phyloP scores from a whole-genome alignment of 2,888 invertebrate genomes.

The Catocala fraxini region DNA sequence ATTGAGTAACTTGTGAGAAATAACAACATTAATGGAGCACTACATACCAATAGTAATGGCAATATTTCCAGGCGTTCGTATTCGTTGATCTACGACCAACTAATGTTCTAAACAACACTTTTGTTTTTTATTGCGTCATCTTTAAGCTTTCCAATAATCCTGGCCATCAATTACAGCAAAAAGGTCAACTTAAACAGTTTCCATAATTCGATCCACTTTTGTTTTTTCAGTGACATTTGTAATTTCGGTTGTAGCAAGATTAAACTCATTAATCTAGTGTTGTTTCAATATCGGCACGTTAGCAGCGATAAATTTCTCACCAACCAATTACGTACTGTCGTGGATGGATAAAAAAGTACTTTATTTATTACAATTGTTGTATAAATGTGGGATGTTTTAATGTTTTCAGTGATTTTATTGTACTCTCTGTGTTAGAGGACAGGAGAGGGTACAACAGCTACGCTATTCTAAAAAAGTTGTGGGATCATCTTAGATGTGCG shows the following conservation, averaged over 20 bases:
- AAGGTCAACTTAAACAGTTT: conserved; percentile 27
- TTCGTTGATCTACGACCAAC: background rate
- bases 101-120: background rate
- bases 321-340: conserved; percentile 62
- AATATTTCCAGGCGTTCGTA: no score
- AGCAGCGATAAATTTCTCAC: conserved; percentile 66
- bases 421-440: background rate
- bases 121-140: background rate
- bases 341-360: conserved; percentile 55
- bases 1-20: no score
- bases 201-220: conserved; percentile 39
- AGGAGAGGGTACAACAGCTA: no score
- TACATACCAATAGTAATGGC: no score
- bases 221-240: conserved; percentile 34
- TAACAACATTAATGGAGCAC: no score
- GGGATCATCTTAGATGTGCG: no score
- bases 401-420: background rate
- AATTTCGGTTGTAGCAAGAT: conserved; percentile 51
- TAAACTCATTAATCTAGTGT: conserved; percentile 70
- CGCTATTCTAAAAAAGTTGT: no score
- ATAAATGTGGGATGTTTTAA: conserved; percentile 1
- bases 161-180: conserved; percentile 1
- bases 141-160: background rate
- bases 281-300: conserved; percentile 64
- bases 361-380: conserved; percentile 56